Evolutionary conservation across 2,113 vertebrate species (phyloP), one percentile per base, ranked within the genome.

Genomic region (Lethenteron reissneri): DNA sequence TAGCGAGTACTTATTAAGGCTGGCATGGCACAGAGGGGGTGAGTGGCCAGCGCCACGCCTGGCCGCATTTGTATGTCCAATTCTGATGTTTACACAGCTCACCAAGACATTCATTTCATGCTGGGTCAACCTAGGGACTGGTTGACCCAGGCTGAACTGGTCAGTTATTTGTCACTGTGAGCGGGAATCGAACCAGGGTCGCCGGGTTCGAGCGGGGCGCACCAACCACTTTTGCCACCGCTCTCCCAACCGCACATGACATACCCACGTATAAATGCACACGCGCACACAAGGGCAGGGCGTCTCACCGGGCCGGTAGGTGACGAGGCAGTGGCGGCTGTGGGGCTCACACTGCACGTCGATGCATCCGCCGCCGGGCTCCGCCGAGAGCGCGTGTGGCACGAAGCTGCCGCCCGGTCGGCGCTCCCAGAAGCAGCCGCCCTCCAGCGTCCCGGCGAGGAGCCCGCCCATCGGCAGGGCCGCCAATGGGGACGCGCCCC

Each of bases 381-480:
- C 94, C 76, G 95, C 79, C 0, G 85, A 86, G 58, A 99, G 80
- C 17, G 82, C 9, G 13, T 99, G 90, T 0, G 90, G 88, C 12
- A 74, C 78, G 79, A 91, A 89, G 2, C 79, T 81, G 73, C 77
- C 79, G 56, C 76, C 84, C 13, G 76, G 78, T 69, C 82, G 82
- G 76, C 82, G 83, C 74, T 95, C 88, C 94, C 94, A 99, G 76
- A 99, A 99, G 72, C 84, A 89, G 1, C 81, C 90, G 2, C 86
- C 86, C 75, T 91, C 94, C 76, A 97, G 80, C 2, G 85, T 88
- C 62, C 92, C 92, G 8, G 89, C 88, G 56, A 99, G 75, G 11
- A 99, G 77, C 1, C 94, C 94, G 0, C 92, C 90, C 0, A 80
- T 85, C 0, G 91, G 88, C 76, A 97, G 85, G 0, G 83, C 78